phyloP scores from a whole-genome alignment of 2,113 vertebrate genomes.

The Lycocorax pyrrhopterus region DNA sequence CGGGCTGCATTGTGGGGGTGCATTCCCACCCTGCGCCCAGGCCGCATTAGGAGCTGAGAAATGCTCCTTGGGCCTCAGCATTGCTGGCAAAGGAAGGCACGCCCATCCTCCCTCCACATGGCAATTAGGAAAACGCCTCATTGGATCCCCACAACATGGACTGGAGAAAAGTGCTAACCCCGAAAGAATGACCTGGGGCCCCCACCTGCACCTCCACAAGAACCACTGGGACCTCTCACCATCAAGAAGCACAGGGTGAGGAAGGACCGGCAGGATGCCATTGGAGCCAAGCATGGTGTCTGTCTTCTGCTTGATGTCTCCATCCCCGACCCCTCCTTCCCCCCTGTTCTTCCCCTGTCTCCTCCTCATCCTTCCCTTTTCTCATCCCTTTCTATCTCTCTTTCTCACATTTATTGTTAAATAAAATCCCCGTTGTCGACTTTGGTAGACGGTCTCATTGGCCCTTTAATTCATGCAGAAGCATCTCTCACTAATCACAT shows the following conservation, averaged over 20 bases:
- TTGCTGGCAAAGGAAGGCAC: neutral
- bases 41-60: neutral
- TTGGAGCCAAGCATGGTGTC: accelerated
- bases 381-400: neutral
- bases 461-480: accelerated
- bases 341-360: neutral
- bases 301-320: too few relatives aligned
- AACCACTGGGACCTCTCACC: neutral
- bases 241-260: accelerated
- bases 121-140: accelerated
- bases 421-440: neutral
- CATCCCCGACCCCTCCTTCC: accelerated
- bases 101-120: neutral
- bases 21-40: accelerated
- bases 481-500: accelerated
- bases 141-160: too few relatives aligned
- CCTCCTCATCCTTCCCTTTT: neutral
- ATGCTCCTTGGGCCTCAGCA: neutral
- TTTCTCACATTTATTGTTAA: neutral
- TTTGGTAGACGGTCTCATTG: neutral
- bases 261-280: accelerated
- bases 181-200: accelerated
- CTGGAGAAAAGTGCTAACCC: neutral
- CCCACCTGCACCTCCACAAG: neutral
- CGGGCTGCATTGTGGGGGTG: accelerated